phyloP scores from a whole-genome alignment of 2,113 vertebrate genomes.

The Vulpes ferrilata region DNA sequence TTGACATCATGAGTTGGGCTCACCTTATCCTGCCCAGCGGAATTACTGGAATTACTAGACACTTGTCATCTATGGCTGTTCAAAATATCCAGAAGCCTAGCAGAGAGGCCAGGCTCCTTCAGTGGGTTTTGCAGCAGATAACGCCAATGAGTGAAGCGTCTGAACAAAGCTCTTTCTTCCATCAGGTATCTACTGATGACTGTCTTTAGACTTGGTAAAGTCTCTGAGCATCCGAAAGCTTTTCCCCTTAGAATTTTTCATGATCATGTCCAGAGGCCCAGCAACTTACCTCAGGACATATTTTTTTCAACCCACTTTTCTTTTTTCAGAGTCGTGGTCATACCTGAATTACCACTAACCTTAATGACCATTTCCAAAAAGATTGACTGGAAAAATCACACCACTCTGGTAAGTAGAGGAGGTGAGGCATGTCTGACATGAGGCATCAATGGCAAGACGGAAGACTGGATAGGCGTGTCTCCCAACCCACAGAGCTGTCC shows the following conservation, averaged over 20 bases:
- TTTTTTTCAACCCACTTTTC: background rate
- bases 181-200: background rate
- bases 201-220: background rate
- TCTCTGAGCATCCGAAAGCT: background rate
- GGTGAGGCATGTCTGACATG: background rate
- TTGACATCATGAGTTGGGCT: background rate
- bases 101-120: background rate
- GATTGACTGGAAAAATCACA: background rate
- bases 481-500: constrained; percentile 11
- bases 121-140: background rate
- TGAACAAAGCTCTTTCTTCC: background rate
- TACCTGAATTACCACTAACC: background rate
- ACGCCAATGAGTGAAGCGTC: background rate
- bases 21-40: background rate
- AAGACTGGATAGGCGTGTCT: background rate
- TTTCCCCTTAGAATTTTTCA: background rate
- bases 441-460: background rate
- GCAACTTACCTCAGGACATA: background rate
- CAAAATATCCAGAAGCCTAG: background rate
- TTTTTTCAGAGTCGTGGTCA: background rate
- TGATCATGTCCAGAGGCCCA: background rate
- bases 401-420: background rate
- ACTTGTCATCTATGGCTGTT: background rate
- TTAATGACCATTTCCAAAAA: background rate
- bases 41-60: background rate